Percentiles rank a stretch among this genome's conserved stretches.
phyloP scores from a whole-genome alignment of 2,113 vertebrate genomes.

The Microtus oregoni region DNA sequence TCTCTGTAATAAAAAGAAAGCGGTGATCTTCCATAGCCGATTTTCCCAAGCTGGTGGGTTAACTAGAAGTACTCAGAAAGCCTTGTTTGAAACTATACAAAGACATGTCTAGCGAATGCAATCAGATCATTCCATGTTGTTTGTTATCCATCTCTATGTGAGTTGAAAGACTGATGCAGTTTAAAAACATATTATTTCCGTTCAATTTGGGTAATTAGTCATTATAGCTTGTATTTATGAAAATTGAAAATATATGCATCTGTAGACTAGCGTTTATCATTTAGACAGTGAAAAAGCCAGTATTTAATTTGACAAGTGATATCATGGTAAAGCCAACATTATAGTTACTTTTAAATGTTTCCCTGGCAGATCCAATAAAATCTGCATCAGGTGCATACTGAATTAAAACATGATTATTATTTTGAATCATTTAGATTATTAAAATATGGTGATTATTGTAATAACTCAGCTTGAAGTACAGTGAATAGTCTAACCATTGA shows the following conservation, averaged over 20 bases:
- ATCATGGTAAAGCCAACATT: background rate
- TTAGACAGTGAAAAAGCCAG: constrained; percentile 31
- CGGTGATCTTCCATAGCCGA: accelerated
- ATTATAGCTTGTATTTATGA: constrained; percentile 10
- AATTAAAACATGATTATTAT: background rate
- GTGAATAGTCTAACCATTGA: background rate
- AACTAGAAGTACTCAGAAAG: background rate
- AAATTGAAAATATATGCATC: background rate
- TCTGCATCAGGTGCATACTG: background rate
- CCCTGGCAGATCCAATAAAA: background rate
- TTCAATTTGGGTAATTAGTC: background rate
- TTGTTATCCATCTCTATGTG: background rate
- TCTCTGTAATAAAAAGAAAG: background rate
- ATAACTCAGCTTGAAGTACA: constrained; percentile 38
- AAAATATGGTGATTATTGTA: constrained; percentile 55
- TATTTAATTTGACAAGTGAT: constrained; percentile 43
- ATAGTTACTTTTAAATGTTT: constrained; percentile 47
- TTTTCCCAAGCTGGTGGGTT: background rate
- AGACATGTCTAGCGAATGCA: background rate
- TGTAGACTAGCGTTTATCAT: background rate
- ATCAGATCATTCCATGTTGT: background rate
- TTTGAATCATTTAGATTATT: background rate
- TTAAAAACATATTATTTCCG: background rate
- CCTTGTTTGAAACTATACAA: background rate
- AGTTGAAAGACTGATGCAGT: background rate